phyloP scores from a whole-genome alignment of 2,113 vertebrate genomes.

The Carassius auratus region DNA sequence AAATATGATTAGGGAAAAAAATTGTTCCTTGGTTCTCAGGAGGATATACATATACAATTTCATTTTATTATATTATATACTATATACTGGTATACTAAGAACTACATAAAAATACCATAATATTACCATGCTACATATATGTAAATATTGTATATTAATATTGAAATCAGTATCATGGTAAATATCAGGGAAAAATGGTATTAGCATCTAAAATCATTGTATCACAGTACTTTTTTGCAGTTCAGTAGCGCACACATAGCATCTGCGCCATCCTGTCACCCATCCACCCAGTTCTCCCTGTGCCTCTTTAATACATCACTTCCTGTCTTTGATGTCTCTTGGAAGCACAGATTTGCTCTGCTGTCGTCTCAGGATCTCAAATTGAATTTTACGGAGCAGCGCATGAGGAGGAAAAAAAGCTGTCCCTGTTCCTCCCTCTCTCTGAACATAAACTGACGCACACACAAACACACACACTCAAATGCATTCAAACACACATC shows the following conservation, averaged over 20 bases:
- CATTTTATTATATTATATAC: no score
- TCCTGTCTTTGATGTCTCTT: conserved; percentile 12
- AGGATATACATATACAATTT: no score
- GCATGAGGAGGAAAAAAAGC: neutral
- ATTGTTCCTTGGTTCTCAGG: no score
- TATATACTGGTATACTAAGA: no score
- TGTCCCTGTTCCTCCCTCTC: conserved; percentile 3
- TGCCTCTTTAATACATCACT: conserved; percentile 7
- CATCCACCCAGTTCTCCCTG: neutral
- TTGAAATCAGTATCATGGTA: neutral
- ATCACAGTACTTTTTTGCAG: neutral
- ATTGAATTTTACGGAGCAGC: neutral
- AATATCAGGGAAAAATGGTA: neutral
- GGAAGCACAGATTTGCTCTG: conserved; percentile 3
- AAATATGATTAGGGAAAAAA: no score
- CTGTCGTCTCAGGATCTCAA: neutral
- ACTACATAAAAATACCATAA: no score
- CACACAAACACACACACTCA: neutral
- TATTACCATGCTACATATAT: no score
- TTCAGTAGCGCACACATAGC: neutral
- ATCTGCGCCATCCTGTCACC: neutral
- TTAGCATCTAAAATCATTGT: neutral
- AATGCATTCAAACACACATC: neutral
- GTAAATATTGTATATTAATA: no score
- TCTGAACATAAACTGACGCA: neutral